Evolutionary conservation across 35 echinoderm and acorn worm species (phyloP).

Genomic region (Ophioderma brevispina): DNA sequence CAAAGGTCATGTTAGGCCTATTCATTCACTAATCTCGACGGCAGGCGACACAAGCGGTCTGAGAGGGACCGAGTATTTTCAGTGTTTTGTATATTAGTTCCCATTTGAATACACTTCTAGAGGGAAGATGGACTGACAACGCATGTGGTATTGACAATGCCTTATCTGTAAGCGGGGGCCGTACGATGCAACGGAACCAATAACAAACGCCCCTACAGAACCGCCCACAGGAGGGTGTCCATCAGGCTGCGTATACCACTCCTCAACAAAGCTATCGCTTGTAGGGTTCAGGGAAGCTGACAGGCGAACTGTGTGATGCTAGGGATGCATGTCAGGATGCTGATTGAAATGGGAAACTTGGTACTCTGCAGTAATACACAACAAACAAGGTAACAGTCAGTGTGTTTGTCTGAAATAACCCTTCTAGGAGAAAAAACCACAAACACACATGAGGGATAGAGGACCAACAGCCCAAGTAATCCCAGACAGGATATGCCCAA

Average conservation of each 20-base stretch:
- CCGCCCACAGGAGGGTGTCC: conserved; percentile 1
- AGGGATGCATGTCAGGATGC: conserved; percentile 5
- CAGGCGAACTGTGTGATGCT: neutral
- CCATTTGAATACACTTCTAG: neutral
- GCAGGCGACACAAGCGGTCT: too few relatives aligned
- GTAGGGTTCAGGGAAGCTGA: neutral
- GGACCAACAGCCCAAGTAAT: too few relatives aligned
- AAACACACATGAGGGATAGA: too few relatives aligned
- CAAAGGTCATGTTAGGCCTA: too few relatives aligned
- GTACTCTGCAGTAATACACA: conserved; percentile 3
- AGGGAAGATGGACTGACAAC: conserved; percentile 26
- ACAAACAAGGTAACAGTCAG: conserved; percentile 16
- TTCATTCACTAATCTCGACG: too few relatives aligned
- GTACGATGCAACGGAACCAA: neutral
- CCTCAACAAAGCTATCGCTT: conserved; percentile 7
- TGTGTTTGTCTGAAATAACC: too few relatives aligned
- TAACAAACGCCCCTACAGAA: neutral
- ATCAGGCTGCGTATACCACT: neutral
- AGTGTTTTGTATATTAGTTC: too few relatives aligned
- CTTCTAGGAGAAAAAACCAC: too few relatives aligned
- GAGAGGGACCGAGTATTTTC: too few relatives aligned
- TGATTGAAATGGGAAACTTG: conserved; percentile 21
- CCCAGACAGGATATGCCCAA: too few relatives aligned
- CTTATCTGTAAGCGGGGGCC: conserved; percentile 33
- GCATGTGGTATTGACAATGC: conserved; percentile 16